Evolutionary conservation across 2,797 vertebrate genomes (phyloP).

Genomic region (Gymnodraco acuticeps): DNA sequence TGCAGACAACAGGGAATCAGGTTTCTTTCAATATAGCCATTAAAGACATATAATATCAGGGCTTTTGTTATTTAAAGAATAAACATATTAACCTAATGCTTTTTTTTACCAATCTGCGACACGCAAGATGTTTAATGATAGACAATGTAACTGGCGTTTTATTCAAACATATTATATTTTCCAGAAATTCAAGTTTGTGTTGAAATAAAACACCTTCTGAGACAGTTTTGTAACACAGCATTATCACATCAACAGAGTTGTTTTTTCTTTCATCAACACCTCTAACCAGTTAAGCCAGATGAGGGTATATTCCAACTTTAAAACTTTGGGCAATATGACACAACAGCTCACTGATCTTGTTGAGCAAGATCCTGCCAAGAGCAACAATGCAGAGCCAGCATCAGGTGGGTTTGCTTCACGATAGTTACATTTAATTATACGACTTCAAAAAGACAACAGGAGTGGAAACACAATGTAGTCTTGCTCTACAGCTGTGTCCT

Average conservation of each 20-base stretch:
- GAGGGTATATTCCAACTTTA: slow-evolving; percentile 10
- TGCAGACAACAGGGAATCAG: slow-evolving; percentile 4
- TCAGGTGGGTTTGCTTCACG: slow-evolving; percentile 2
- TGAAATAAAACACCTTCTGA: slow-evolving; percentile 27
- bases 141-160: neutral
- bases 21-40: slow-evolving; percentile 1
- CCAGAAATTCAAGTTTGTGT: neutral
- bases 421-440: slow-evolving; percentile 39
- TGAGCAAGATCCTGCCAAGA: slow-evolving; percentile 25
- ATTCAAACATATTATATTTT: neutral
- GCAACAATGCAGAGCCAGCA: neutral
- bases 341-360: neutral
- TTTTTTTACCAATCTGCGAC: neutral
- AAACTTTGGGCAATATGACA: slow-evolving; percentile 23
- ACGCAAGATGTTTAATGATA: neutral
- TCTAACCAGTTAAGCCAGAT: slow-evolving; percentile 50
- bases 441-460: slow-evolving; percentile 3
- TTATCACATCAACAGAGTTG: slow-evolving; percentile 22
- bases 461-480: slow-evolving; percentile 14
- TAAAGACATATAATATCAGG: slow-evolving; percentile 17
- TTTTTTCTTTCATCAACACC: slow-evolving; percentile 40
- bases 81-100: neutral
- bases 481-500: slow-evolving; percentile 48
- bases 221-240: slow-evolving; percentile 25
- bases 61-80: slow-evolving; percentile 12